A percentile compares a stretch with the other conserved stretches of the same genome.
Conservation (phyloP, 2,113 vertebrate species). For the Pelusios castaneus region DNA sequence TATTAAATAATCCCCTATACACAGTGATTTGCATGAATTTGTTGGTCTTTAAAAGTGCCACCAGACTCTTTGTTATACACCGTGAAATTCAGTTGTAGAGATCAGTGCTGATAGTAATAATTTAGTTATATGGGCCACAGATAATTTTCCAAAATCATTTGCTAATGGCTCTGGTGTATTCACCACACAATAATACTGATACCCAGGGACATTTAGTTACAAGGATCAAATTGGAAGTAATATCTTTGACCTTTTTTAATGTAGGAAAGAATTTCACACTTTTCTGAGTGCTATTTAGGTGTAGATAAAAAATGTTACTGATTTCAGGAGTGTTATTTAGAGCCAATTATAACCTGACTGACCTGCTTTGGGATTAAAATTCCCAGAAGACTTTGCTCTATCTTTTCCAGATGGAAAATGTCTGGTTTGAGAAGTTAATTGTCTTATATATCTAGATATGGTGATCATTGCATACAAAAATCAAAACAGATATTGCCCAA, state of each 20-base stretch:
- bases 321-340: not conserved
- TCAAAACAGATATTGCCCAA: not conserved
- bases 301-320: not conserved
- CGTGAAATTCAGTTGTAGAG: not conserved
- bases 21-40: too few species aligned
- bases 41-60: too few species aligned
- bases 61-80: not conserved
- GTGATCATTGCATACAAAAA: not conserved
- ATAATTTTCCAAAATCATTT: not conserved
- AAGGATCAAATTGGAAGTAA: not conserved
- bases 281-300: not conserved
- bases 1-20: not conserved
- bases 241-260: not conserved
- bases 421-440: not conserved
- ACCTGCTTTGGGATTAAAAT: not conserved
- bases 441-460: not conserved
- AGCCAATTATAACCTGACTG: not conserved
- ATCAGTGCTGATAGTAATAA: not conserved
- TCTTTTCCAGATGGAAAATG: not conserved
- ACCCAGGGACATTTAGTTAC: not conserved
- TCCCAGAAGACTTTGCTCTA: not conserved
- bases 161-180: not conserved
- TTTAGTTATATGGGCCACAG: not conserved
- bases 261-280: not conserved
- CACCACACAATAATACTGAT: not conserved